phyloP scores from a whole-genome alignment of 1,140 invertebrate genomes.

The Diabrotica undecimpunctata region DNA sequence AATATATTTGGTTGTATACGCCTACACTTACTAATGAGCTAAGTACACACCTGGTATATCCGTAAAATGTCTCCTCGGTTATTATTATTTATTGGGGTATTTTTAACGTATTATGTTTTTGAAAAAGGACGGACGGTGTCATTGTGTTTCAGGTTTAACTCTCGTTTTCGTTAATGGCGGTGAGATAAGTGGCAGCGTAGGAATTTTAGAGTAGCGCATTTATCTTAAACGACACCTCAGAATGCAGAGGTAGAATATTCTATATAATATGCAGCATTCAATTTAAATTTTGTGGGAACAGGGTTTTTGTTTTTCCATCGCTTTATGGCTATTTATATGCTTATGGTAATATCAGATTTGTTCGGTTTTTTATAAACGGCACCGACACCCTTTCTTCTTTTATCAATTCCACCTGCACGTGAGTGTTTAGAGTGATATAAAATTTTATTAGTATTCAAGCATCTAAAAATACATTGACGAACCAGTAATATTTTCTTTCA shows the following conservation, averaged over 20 bases:
- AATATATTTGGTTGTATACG: too few relatives aligned
- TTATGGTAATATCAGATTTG: constrained; percentile 41
- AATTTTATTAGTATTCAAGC: too few relatives aligned
- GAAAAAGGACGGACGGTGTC: constrained; percentile 28
- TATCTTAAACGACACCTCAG: constrained; percentile 43
- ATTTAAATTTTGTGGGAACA: constrained; percentile 45
- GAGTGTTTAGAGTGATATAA: too few relatives aligned
- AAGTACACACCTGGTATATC: neutral
- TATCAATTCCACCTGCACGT: too few relatives aligned
- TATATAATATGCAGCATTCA: constrained; percentile 45
- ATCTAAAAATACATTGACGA: too few relatives aligned
- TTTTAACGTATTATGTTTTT: constrained; percentile 25
- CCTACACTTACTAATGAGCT: too few relatives aligned
- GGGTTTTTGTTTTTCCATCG: constrained; percentile 37
- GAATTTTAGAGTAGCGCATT: constrained; percentile 39
- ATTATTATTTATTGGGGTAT: constrained; percentile 29
- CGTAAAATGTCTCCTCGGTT: neutral
- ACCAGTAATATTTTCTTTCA: too few relatives aligned
- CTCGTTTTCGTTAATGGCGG: constrained; percentile 39
- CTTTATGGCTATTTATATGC: constrained; percentile 45
- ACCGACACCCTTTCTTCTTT: constrained; percentile 26
- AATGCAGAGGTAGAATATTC: constrained; percentile 42
- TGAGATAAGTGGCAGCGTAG: constrained; percentile 36
- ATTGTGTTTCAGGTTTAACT: constrained; percentile 33
- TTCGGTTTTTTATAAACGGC: constrained; percentile 35